Evolutionary conservation across 1,140 invertebrate genomes (phyloP).

Genomic region (Copidosoma floridanum): DNA sequence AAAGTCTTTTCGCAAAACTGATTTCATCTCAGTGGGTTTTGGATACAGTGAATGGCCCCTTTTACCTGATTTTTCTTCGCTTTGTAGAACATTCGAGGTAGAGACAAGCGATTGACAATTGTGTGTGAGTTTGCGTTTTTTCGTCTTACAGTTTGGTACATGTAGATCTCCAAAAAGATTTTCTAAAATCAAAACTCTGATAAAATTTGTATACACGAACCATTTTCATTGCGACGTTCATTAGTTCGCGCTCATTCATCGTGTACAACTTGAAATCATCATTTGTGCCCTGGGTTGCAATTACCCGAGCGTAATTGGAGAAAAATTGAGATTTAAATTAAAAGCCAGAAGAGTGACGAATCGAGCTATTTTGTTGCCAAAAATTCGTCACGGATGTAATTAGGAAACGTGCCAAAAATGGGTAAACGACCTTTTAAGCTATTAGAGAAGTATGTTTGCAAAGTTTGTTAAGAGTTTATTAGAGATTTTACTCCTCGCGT

Average conservation of each 20-base stretch:
- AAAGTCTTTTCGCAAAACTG: slow-evolving; percentile 11
- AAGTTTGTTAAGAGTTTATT: slow-evolving; percentile 1
- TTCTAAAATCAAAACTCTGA: not conserved
- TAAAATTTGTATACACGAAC: not conserved
- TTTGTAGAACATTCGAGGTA: too few relatives aligned
- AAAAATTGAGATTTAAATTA: slow-evolving; percentile 2
- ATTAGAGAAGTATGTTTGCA: not conserved
- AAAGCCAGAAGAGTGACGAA: not conserved
- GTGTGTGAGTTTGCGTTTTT: slow-evolving; percentile 17
- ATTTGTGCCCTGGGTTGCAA: not conserved
- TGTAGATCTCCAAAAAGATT: slow-evolving; percentile 3
- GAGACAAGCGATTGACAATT: too few relatives aligned
- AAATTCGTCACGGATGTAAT: not conserved
- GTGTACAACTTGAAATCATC: slow-evolving; percentile 7
- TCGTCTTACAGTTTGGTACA: too few relatives aligned
- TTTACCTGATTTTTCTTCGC: too few relatives aligned
- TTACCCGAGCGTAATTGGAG: slow-evolving; percentile 1
- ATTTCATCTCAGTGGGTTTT: slow-evolving; percentile 6
- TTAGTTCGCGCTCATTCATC: not conserved
- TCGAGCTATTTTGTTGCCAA: slow-evolving; percentile 7
- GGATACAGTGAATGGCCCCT: slow-evolving; percentile 27
- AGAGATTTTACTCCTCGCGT: too few relatives aligned
- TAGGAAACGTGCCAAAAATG: slow-evolving; percentile 14
- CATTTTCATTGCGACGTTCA: not conserved
- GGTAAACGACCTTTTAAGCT: slow-evolving; percentile 6